These are phyloP conservation scores for Xiphorhynchus elegans DNA, from an alignment of 2,113 vertebrate genomes.

Conservation along the genomic window DNA sequence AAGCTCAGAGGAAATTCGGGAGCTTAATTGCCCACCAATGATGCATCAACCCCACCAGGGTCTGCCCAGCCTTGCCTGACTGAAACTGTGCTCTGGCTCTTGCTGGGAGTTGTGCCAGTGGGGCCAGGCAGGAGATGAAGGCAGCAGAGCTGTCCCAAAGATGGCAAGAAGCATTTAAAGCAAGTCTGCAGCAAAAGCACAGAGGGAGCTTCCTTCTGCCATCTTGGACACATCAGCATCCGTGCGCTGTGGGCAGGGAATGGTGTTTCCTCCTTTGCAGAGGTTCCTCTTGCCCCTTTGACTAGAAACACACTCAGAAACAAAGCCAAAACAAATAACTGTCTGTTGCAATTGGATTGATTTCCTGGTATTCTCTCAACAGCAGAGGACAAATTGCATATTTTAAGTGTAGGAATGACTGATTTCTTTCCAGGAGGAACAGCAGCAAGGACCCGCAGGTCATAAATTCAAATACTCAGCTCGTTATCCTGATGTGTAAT, in stretches of 20 bases:
- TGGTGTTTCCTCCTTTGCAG: neutral
- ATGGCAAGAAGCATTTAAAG: neutral
- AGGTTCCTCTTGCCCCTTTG: neutral
- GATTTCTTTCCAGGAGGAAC: neutral
- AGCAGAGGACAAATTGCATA: neutral
- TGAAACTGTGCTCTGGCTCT: neutral
- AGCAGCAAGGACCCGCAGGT: neutral
- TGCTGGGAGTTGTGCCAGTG: neutral
- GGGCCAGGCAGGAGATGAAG: neutral
- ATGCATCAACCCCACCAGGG: neutral
- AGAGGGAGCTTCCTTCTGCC: neutral
- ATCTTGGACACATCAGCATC: neutral
- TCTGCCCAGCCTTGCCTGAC: neutral
- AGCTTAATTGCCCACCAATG: neutral
- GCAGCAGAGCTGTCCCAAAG: neutral
- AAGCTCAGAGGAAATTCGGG: neutral
- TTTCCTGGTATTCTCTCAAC: neutral
- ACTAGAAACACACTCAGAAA: neutral
- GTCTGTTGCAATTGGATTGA: neutral
- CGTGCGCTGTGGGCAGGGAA: neutral
- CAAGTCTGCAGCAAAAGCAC: neutral
- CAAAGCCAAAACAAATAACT: neutral
- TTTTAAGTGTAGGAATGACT: neutral
- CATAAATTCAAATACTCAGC: neutral
- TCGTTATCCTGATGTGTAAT: neutral